Evolutionary conservation across 2,113 vertebrate genomes (phyloP).

Genomic region (Menura novaehollandiae): DNA sequence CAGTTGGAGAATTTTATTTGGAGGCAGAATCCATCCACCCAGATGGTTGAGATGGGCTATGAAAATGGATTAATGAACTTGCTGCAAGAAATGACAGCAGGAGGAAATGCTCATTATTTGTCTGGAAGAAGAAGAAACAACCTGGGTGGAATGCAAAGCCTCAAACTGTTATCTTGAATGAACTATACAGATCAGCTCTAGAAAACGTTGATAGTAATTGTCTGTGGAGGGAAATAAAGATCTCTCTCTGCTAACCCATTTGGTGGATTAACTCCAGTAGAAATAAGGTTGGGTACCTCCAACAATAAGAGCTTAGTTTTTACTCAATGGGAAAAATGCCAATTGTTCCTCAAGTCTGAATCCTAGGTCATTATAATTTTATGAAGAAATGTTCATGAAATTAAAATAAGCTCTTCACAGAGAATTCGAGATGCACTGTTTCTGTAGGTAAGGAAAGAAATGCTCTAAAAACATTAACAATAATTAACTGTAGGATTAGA

Average conservation of each 20-base stretch:
- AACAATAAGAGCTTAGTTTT: background rate
- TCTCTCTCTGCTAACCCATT: background rate
- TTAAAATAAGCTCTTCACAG: conserved; percentile 34
- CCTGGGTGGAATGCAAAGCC: background rate
- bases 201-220: background rate
- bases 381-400: conserved; percentile 27
- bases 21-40: background rate
- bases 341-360: background rate
- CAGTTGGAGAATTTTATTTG: conserved; percentile 35
- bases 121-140: background rate
- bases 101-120: background rate
- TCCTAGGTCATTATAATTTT: conserved; percentile 21
- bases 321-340: background rate
- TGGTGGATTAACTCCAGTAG: background rate
- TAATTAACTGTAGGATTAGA: background rate
- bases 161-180: background rate
- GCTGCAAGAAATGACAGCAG: background rate
- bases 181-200: background rate
- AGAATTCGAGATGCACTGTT: background rate
- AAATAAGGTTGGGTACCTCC: background rate
- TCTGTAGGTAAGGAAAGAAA: conserved; percentile 8
- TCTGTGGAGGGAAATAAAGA: background rate
- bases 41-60: conserved; percentile 27
- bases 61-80: background rate
- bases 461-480: background rate